Conservation (phyloP, 2,888 invertebrate genomes). For the Corythucha ciliata region DNA sequence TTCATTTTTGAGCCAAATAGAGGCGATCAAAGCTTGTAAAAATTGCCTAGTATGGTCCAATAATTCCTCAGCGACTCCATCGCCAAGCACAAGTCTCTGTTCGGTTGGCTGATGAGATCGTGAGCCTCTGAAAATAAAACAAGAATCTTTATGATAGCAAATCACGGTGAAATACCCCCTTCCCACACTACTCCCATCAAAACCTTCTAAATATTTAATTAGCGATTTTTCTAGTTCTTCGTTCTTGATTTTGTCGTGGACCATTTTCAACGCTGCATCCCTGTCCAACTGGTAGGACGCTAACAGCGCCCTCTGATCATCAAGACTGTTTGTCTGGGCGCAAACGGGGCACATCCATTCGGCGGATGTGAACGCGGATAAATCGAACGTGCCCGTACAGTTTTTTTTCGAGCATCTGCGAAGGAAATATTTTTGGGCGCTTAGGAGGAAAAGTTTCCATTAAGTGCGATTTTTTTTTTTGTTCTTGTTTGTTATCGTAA, state of each 20-base stretch:
- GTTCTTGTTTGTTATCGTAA: background rate
- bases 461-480: background rate
- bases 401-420: constrained; percentile 22
- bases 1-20: too few relatives aligned
- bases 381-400: constrained; percentile 22
- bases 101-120: constrained; percentile 46
- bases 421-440: background rate
- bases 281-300: background rate
- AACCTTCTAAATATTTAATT: constrained; percentile 15
- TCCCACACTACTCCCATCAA: too few relatives aligned
- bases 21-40: too few relatives aligned
- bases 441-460: background rate
- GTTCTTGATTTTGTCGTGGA: constrained; percentile 46
- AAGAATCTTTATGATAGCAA: too few relatives aligned
- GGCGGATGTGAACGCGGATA: background rate
- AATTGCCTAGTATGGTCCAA: constrained; percentile 42
- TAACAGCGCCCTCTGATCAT: constrained; percentile 12
- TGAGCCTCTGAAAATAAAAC: constrained; percentile 22
- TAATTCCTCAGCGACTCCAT: constrained; percentile 61
- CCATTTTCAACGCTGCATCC: constrained; percentile 9
- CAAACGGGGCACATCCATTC: constrained; percentile 22
- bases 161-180: too few relatives aligned
- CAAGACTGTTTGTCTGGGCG: constrained; percentile 14
- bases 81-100: constrained; percentile 57
- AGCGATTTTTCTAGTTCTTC: constrained; percentile 45